Base-by-base conservation (phyloP, 2,888 invertebrate species). In the Boloria euphrosyne region DNA sequence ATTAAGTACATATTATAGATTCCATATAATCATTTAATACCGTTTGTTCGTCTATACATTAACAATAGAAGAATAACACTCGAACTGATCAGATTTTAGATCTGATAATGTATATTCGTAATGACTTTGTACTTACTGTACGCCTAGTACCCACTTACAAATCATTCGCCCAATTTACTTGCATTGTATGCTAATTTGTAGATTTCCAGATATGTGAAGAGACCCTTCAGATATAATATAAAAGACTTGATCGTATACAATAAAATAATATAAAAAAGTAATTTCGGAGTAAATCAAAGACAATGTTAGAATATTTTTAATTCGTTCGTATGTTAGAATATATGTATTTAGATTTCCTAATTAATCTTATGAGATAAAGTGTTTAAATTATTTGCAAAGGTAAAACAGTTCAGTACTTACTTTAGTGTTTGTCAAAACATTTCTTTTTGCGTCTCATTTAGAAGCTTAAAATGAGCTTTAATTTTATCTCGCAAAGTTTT, bases 111-210 rank as follows among this genome's bases (percentile, higher is more conserved):
- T 67, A 72, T 62, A 75, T 73, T 78, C 79, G 76, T 77, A 81
- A 82, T 81, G 72, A 84, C 83, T 84, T 78, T 55, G 79, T 82
- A 81, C 88, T 89, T 86, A 85, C 85, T 85, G 75, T 85, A 79
- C 75, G 74, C 73, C 74, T 76, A 77, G 76, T 83, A 79, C 71
- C 69, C 78, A 81, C 80, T 84, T 74, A 70, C 75, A 78, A 86
- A 86, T 89, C 84, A 83, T 78, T 79, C 84, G 85, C 83, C 85
- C 85, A 89, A 88, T 90, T 89, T 86, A 75, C 73, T 76, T 79
- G 78, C 78, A 81, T 84, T 85, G 77, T 80, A 80, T 79, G 75
- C 73, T 79, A 78, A 80, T 81, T 22, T 79, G 79, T 73, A 76
- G 85, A 84, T 83, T 68, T 74, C 73, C 73, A 73, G 89, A 90